These are phyloP conservation scores for Melipona quadrifasciata DNA, from an alignment of 1,140 invertebrate genomes.

Conservation along the genomic window DNA sequence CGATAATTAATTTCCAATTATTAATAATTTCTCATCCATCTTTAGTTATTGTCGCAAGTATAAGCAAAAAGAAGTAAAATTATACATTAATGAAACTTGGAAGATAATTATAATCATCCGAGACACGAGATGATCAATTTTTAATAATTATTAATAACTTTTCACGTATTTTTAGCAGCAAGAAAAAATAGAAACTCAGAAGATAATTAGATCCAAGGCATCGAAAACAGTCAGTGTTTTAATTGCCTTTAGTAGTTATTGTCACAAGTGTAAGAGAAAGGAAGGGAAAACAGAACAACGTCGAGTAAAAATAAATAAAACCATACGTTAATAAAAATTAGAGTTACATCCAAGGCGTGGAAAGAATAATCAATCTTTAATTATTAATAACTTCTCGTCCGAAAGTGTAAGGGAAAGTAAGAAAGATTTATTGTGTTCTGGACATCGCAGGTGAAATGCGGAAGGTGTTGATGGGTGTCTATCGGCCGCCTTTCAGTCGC, in stretches of 20 bases:
- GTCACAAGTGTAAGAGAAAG: neutral
- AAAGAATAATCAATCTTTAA: neutral
- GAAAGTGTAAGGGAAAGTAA: too few species aligned
- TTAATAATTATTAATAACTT: too few species aligned
- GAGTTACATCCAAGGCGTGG: neutral
- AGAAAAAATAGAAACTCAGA: too few species aligned
- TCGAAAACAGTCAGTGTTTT: too few species aligned
- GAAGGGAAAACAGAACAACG: neutral
- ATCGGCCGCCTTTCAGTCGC: conserved; percentile 21
- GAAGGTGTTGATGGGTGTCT: conserved; percentile 9
- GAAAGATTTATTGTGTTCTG: neutral
- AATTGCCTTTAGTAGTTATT: too few species aligned
- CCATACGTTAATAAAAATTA: neutral
- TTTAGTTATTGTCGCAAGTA: too few species aligned
- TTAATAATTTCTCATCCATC: neutral
- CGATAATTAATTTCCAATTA: neutral
- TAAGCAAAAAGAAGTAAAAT: too few species aligned
- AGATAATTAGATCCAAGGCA: too few species aligned
- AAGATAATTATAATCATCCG: too few species aligned
- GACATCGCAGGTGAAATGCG: neutral
- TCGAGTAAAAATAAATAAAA: neutral
- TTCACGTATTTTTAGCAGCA: too few species aligned
- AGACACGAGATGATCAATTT: too few species aligned
- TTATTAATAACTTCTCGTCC: neutral
- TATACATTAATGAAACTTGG: too few species aligned